A percentile compares a stretch with the other conserved stretches of the same genome.
These are phyloP conservation scores for Pseudachorutes palmiensis DNA, from an alignment of 1,140 invertebrate species.

Conservation along the genomic window DNA sequence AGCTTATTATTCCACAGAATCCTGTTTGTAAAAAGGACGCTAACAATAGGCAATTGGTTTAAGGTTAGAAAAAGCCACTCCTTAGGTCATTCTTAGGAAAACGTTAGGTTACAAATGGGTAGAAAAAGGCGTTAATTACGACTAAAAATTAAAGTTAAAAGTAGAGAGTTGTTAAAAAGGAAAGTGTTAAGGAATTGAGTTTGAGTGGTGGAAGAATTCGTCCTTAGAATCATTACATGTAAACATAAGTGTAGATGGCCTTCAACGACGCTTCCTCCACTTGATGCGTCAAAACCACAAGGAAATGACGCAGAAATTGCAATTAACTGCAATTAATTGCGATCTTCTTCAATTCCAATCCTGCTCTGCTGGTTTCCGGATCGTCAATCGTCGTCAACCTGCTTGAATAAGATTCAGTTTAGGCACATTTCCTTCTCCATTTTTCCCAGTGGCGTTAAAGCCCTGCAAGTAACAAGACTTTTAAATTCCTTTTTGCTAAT, in stretches of 20 bases:
- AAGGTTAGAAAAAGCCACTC: too few species aligned
- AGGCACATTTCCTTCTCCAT: too few species aligned
- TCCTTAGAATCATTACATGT: neutral
- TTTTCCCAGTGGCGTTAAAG: too few species aligned
- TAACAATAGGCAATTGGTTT: neutral
- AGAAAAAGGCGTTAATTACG: neutral
- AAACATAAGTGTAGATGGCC: constrained; percentile 7
- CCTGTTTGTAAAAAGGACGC: neutral
- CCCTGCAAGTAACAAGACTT: too few species aligned
- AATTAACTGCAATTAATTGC: too few species aligned
- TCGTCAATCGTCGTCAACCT: too few species aligned
- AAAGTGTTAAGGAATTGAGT: constrained; percentile 9
- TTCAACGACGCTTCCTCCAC: neutral
- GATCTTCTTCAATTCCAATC: too few species aligned
- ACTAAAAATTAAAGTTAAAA: neutral
- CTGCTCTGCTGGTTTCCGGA: too few species aligned
- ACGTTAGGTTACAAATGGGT: neutral
- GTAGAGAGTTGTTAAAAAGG: neutral
- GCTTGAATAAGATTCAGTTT: too few species aligned
- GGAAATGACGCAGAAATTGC: too few species aligned
- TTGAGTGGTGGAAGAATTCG: neutral
- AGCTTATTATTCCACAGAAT: neutral
- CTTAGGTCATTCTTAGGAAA: too few species aligned
- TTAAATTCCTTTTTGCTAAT: too few species aligned
- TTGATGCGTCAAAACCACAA: neutral